phyloP scores from a whole-genome alignment of 2,888 invertebrate species.

The Stenoptilia bipunctidactyla region DNA sequence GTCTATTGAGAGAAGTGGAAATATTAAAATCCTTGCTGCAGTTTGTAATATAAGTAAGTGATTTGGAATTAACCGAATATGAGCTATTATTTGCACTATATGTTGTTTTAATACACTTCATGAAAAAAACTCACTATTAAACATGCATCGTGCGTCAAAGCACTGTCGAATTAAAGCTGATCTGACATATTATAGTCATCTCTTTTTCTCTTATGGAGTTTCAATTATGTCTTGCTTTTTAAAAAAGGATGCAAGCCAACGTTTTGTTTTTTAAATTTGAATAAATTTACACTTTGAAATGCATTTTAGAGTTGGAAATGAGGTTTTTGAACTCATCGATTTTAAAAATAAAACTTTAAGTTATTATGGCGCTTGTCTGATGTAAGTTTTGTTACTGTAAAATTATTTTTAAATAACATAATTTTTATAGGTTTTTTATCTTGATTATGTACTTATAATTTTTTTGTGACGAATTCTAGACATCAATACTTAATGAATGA shows the following conservation, averaged over 20 bases:
- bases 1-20: too few species aligned
- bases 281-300: conserved; percentile 66
- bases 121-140: too few species aligned
- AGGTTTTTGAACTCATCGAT: conserved; percentile 37
- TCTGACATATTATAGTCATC: background rate
- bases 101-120: too few species aligned
- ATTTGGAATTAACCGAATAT: too few species aligned
- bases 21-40: too few species aligned
- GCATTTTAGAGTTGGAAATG: conserved; percentile 33
- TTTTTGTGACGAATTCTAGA: too few species aligned
- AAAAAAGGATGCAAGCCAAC: conserved; percentile 43
- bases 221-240: conserved; percentile 21
- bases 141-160: background rate
- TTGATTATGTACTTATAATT: background rate
- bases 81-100: too few species aligned
- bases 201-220: conserved; percentile 14
- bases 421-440: background rate
- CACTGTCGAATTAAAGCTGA: background rate
- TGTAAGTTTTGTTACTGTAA: too few species aligned
- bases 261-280: conserved; percentile 56
- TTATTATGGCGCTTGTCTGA: conserved; percentile 11
- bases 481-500: too few species aligned
- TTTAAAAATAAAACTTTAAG: conserved; percentile 20
- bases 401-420: background rate
- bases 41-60: too few species aligned